phyloP scores from a whole-genome alignment of 2,888 invertebrate species.

The Cantharis flavilabris region DNA sequence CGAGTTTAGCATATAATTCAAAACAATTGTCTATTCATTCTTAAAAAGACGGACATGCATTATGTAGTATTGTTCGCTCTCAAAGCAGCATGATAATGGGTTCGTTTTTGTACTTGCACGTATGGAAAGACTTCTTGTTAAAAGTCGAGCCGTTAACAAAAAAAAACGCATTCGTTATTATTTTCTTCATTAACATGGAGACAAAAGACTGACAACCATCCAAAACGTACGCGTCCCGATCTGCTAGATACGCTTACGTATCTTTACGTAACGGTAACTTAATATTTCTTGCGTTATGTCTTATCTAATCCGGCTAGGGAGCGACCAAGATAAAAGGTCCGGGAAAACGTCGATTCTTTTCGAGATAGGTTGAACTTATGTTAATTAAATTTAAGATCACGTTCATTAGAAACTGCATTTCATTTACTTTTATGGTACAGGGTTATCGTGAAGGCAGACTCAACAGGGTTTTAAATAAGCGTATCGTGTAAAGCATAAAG shows the following conservation, averaged over 20 bases:
- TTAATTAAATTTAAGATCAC: slow-evolving; percentile 22
- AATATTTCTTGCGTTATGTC: background rate
- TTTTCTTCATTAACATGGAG: slow-evolving; percentile 17
- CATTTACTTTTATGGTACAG: slow-evolving; percentile 2
- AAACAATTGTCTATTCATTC: slow-evolving; percentile 45
- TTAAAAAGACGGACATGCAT: slow-evolving; percentile 41
- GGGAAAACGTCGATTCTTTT: background rate
- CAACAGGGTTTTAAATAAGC: slow-evolving; percentile 2
- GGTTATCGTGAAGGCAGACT: background rate
- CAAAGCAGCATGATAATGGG: slow-evolving; percentile 42
- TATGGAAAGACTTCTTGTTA: slow-evolving; percentile 19
- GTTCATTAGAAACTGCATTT: slow-evolving; percentile 1
- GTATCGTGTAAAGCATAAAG: background rate
- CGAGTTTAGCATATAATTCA: slow-evolving; percentile 40
- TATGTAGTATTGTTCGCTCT: slow-evolving; percentile 43
- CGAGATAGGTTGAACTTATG: slow-evolving; percentile 9
- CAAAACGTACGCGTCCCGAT: slow-evolving; percentile 14
- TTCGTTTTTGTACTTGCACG: slow-evolving; percentile 34
- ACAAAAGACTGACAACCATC: slow-evolving; percentile 9
- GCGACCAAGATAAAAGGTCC: background rate
- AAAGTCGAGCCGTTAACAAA: slow-evolving; percentile 17
- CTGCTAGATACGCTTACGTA: background rate
- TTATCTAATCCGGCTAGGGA: background rate
- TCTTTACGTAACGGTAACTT: background rate
- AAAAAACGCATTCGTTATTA: slow-evolving; percentile 7